Base-by-base conservation (phyloP, 2,888 invertebrate species). In the Drosophila meridiana region DNA sequence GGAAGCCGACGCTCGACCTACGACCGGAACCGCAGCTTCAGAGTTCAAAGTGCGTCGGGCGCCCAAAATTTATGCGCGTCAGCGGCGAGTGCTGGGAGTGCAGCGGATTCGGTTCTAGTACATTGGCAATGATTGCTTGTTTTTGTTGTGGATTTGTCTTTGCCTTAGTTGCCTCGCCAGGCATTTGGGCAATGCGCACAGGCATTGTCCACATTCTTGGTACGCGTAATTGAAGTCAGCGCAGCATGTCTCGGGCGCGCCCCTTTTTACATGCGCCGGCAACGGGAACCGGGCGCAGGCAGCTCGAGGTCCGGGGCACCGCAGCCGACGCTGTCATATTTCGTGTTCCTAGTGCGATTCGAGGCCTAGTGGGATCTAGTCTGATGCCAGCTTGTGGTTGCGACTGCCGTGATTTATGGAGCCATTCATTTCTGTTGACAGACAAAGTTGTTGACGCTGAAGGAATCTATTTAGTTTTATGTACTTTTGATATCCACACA, bases 351-450 rank as follows among this genome's bases (percentile, higher is more conserved):
- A 71, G 77, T 57, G 45, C 38, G 59, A 63, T 45, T 57, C 40
- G 36, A 59, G 6, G 38, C 40, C 47, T 62, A 45, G 45, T 34
- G 66, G 68, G 50, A 40, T 38, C 60, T 60, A 50, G 48, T 50
- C 52, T 66, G 69, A 61, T 48, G 76, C 67, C 67, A 69, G 69
- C 73, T 76, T 73, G 82, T 77, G 80, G 72, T 84, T 42, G 42
- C 42, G 88, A 72, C 82, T 86, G 87, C 74, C 74, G 83, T 92
- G 92, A 92, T 92, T 92, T 92, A 92, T 92, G 91, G 79, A 90
- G 89, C 86, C 91, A 91, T 92, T 92, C 91, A 92, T 92, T 92
- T 92, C 87, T 90, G 91, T 91, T 92, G 91, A 92, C 92, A 91
- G 91, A 90, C 91, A 87, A 89, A 86, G 89, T 83, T 91, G 91